phyloP scores from a whole-genome alignment of 1,140 invertebrate species.

The Leptinotarsa defecta region DNA sequence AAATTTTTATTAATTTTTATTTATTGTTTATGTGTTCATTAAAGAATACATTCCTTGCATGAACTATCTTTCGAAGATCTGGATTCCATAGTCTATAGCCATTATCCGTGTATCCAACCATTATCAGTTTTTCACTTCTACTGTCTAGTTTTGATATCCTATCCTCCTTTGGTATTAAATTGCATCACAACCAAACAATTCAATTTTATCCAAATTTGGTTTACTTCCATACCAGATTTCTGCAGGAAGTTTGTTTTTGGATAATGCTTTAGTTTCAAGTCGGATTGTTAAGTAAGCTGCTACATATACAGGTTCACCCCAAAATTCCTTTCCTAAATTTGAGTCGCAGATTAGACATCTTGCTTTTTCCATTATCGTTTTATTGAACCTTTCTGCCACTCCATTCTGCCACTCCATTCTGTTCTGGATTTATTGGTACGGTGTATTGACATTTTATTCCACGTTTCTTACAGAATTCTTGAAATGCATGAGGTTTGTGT shows the following conservation, averaged over 20 bases:
- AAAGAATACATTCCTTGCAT: constrained; percentile 50
- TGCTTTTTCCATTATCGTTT: constrained; percentile 50
- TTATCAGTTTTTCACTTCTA: constrained; percentile 36
- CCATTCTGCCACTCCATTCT: constrained; percentile 58
- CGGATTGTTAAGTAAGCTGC: constrained; percentile 58
- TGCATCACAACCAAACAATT: constrained; percentile 50
- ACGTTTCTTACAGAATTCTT: constrained; percentile 36
- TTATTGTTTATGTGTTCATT: constrained; percentile 22
- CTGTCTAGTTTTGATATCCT: constrained; percentile 39
- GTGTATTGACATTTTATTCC: constrained; percentile 40
- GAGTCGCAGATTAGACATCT: constrained; percentile 49
- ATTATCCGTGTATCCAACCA: constrained; percentile 41
- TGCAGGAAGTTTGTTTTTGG: constrained; percentile 26
- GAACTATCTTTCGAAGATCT: constrained; percentile 40
- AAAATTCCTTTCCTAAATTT: constrained; percentile 42
- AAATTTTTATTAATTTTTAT: not conserved
- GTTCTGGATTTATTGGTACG: constrained; percentile 48
- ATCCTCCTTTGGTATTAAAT: constrained; percentile 38
- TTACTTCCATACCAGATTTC: constrained; percentile 36
- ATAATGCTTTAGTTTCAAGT: constrained; percentile 36
- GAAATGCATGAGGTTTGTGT: constrained; percentile 37
- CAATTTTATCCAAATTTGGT: constrained; percentile 35
- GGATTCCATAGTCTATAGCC: constrained; percentile 40
- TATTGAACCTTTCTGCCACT: constrained; percentile 53
- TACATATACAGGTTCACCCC: constrained; percentile 47